These are phyloP conservation scores for Pachyramphus minor DNA, from an alignment of 2,113 vertebrate genomes.

Conservation along the genomic window DNA sequence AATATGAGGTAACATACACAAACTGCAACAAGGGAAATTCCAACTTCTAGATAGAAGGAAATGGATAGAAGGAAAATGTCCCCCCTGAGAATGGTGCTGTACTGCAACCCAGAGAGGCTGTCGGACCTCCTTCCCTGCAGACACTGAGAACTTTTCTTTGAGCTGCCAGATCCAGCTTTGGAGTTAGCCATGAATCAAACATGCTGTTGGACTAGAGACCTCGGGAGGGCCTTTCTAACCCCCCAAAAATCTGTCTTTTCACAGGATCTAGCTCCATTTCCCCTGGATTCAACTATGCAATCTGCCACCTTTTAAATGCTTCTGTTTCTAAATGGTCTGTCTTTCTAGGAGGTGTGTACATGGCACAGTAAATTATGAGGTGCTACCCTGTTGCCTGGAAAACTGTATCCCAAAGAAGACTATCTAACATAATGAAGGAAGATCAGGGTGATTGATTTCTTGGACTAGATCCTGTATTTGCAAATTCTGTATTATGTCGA, in stretches of 20 bases:
- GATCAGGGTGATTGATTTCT: not conserved
- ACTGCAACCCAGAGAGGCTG: not conserved
- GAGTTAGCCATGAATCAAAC: not conserved
- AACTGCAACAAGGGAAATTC: not conserved
- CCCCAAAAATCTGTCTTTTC: not conserved
- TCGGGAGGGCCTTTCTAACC: not conserved
- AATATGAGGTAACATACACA: not conserved
- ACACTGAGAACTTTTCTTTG: not conserved
- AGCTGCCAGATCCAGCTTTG: not conserved
- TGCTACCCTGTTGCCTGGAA: not conserved
- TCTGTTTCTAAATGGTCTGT: not conserved
- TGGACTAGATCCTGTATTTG: not conserved
- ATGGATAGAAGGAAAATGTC: not conserved
- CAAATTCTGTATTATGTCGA: not conserved
- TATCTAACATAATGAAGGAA: not conserved
- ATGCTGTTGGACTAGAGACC: not conserved
- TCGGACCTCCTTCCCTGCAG: not conserved
- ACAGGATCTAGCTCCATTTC: not conserved
- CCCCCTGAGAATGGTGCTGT: not conserved
- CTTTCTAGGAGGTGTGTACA: not conserved
- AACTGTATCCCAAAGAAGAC: not conserved
- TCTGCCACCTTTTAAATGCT: not conserved
- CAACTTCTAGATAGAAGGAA: not conserved
- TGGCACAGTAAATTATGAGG: not conserved
- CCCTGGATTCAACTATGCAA: not conserved